Base-by-base conservation (phyloP, 2,888 invertebrate species). In the Andrena flavipes region DNA sequence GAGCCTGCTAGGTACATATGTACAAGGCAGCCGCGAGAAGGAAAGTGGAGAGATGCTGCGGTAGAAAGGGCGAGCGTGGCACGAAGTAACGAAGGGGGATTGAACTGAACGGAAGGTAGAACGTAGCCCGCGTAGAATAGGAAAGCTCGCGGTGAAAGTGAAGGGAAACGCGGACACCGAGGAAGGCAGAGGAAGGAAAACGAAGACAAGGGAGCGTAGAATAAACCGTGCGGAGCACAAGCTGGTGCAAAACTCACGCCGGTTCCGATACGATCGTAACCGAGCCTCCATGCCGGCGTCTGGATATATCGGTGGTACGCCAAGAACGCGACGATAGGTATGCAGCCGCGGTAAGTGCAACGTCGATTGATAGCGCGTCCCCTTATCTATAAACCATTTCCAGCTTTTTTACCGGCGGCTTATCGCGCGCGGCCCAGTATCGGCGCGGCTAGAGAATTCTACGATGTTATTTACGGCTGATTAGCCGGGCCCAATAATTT, bases 281-380 rank as follows among this genome's bases (percentile, higher is more conserved):
- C 49, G 65, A 65, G 65, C 65, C 80, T 71, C 71, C 35, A 54
- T 29, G 56, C 20, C n/a, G 29, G 59, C 20, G 62, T 68, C 23
- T 42, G 65, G 73, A 73, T 73, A 64, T 76, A 80, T 86, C 82
- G 86, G 74, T 68, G 86, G 82, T 72, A 73, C 83, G 88, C 80
- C 23, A 80, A 63, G 84, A 86, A 83, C 88, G 87, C 87, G 87
- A 75, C 86, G 80, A 86, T 84, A 86, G 81, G 82, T 80, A 88
- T 85, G 87, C 82, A 64, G 79, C 67, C 75, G 65, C 69, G 69
- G 75, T 83, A 78, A 77, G 73, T 76, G 83, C 72, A 74, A 76
- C 84, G 79, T 77, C 82, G 88, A 88, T 86, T 88, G 88, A 88
- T 88, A 88, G 74, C 74, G 65, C 85, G 75, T 60, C 49, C 59